Evolutionary conservation across 2,797 vertebrate species (phyloP).

Genomic region (Orestias chungarensis): DNA sequence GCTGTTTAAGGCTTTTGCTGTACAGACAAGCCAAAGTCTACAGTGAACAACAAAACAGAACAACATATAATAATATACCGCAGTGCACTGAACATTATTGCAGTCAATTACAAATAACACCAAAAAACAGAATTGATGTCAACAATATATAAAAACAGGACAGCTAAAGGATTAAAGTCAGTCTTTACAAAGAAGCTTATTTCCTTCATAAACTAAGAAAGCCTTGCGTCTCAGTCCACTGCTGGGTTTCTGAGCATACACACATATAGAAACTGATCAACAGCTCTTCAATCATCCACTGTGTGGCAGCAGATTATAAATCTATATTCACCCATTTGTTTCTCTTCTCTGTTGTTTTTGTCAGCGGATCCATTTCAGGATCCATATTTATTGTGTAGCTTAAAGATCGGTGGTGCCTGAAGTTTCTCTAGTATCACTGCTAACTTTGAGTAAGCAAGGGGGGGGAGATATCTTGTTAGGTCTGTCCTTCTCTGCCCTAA

Average conservation of each 20-base stretch:
- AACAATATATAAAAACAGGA: conserved; percentile 23
- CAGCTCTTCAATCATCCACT: conserved; percentile 37
- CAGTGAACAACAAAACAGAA: neutral
- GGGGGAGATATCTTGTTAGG: conserved; percentile 53
- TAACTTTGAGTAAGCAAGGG: conserved; percentile 3
- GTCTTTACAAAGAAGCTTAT: conserved; percentile 49
- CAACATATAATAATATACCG: neutral
- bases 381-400: conserved; percentile 29
- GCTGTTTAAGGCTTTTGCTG: neutral
- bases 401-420: conserved; percentile 25
- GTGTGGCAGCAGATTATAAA: conserved; percentile 53
- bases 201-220: conserved; percentile 22
- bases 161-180: conserved; percentile 42
- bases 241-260: conserved; percentile 23
- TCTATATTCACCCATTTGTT: conserved; percentile 37
- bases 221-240: conserved; percentile 18
- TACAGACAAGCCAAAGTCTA: neutral
- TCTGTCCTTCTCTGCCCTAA: conserved; percentile 45
- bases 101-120: conserved; percentile 17
- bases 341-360: neutral
- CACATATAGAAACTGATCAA: conserved; percentile 35
- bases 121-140: conserved; percentile 24
- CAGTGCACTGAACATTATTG: conserved; percentile 6
- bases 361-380: conserved; percentile 4
- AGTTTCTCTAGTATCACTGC: conserved; percentile 27